Base-by-base conservation (phyloP, 2,888 invertebrate genomes). In the Phyllotreta cruciferae region DNA sequence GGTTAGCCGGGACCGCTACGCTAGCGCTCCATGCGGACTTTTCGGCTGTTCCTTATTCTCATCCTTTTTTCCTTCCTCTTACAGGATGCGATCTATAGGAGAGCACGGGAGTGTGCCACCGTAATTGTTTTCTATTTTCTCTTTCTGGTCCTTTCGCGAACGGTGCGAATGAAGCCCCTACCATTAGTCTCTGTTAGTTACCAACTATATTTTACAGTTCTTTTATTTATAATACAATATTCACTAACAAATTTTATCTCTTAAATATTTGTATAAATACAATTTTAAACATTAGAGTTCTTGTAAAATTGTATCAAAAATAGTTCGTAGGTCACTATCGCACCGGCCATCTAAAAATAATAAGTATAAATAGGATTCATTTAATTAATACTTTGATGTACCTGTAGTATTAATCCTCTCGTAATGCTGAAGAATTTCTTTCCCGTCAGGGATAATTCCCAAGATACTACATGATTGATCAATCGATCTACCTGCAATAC, bases 1-100 rank as follows among this genome's bases (percentile, higher is more conserved):
- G 78, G 78, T 76, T 78, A 74, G 78, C 80, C 78, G 78, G 79
- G 80, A 78, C 77, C 77, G 60, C 71, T 65, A 66, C 41, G 45
- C 42, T 73, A 78, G 79, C 80, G 80, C 79, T 77, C 78, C 78
- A 73, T 74, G 77, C 76, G 79, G 79, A 76, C 70, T 63, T 74
- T 75, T 63, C 11, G 60, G 41, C 60, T 52, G 54, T 64, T 64
- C 52, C 53, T 62, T 37, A 62, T 53, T 50, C 64, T 57, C 56
- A 24, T 53, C 55, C 38, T 13, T 24, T 24, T 24, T 24, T 24
- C 24, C 24, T 24, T 24, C 24, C 24, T 24, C 24, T 24, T 24
- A 24, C 24, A 24, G 24, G 24, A 24, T 24, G 24, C 24, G 24
- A 24, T 24, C 24, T 24, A 24, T 24, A 24, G 24, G 24, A 24